These are phyloP conservation scores for Protobothrops mucrosquamatus DNA, from an alignment of 2,113 vertebrate genomes.

Conservation along the genomic window DNA sequence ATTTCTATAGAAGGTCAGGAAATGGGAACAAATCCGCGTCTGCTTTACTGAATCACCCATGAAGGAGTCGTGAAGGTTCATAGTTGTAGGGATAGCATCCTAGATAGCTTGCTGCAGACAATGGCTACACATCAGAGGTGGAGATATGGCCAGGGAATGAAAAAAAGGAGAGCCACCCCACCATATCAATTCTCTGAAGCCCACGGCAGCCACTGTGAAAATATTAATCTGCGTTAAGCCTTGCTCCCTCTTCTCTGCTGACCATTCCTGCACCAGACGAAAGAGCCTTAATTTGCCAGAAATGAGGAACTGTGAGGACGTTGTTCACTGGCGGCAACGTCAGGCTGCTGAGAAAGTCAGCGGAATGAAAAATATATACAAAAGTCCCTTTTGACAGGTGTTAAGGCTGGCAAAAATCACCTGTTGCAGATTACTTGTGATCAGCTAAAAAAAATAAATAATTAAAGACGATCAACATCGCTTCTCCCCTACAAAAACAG, in stretches of 20 bases:
- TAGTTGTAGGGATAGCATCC: too few relatives aligned
- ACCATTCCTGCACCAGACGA: not conserved
- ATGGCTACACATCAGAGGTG: not conserved
- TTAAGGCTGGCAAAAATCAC: not conserved
- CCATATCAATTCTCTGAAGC: not conserved
- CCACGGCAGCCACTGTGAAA: not conserved
- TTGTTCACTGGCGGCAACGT: not conserved
- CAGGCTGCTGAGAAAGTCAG: not conserved
- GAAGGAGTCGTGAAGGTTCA: not conserved
- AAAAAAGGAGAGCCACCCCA: not conserved
- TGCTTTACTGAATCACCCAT: rapidly evolving
- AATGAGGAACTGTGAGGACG: not conserved
- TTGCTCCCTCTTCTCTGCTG: not conserved
- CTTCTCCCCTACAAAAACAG: not conserved
- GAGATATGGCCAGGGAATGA: not conserved
- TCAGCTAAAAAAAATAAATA: not conserved
- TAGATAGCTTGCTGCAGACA: not conserved
- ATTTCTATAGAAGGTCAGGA: rapidly evolving
- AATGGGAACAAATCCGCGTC: not conserved
- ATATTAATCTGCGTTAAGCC: not conserved
- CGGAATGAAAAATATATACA: not conserved
- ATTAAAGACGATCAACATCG: not conserved
- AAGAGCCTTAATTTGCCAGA: not conserved
- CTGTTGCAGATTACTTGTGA: not conserved
- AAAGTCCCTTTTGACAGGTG: not conserved